Evolutionary conservation across 2,113 vertebrate species (phyloP).

Genomic region (Cisticola juncidis): DNA sequence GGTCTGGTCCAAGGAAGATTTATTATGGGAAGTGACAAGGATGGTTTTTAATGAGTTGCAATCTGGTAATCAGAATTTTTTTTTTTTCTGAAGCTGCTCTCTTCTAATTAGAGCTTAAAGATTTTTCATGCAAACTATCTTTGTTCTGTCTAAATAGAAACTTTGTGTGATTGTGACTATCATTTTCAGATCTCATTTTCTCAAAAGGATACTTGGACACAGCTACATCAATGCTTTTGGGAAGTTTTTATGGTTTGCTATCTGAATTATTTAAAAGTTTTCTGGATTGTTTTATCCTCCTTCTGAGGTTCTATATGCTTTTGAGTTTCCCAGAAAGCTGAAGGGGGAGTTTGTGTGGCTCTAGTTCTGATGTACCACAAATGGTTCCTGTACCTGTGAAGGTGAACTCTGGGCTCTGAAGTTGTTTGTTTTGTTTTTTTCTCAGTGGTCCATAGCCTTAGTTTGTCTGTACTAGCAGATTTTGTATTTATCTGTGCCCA

Average conservation of each 20-base stretch:
- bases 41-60: not conserved
- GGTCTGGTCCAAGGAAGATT: not conserved
- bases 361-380: not conserved
- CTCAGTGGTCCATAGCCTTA: not conserved
- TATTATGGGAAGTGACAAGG: not conserved
- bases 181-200: not conserved
- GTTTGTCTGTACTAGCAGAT: not conserved
- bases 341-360: not conserved
- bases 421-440: not conserved
- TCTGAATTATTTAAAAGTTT: not conserved
- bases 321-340: not conserved
- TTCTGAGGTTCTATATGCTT: not conserved
- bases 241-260: not conserved
- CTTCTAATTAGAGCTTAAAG: not conserved
- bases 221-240: not conserved
- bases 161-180: not conserved
- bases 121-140: not conserved
- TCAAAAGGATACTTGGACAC: not conserved
- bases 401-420: not conserved
- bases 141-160: not conserved
- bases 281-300: not conserved
- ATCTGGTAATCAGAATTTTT: not conserved
- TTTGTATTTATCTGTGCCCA: not conserved
- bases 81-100: not conserved
- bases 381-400: not conserved